phyloP scores from a whole-genome alignment of 2,113 vertebrate species.

The Cichladusa arquata region DNA sequence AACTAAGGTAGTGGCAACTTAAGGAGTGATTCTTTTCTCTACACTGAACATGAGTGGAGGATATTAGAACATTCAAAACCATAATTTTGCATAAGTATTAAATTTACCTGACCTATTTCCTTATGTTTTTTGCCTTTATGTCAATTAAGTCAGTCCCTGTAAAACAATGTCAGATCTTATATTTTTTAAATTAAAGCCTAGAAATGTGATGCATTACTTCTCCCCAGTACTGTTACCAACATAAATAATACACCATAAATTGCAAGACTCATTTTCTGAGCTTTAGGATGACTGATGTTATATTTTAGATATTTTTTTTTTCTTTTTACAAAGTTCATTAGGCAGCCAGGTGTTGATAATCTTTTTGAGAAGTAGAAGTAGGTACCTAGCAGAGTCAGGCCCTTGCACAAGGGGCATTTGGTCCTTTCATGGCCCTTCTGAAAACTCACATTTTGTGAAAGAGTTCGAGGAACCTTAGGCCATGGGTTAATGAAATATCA shows the following conservation, averaged over 20 bases:
- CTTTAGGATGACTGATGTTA: background rate
- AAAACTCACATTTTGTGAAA: background rate
- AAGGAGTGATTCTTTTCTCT: background rate
- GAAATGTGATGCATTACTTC: background rate
- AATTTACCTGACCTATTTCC: background rate
- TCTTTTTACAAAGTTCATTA: background rate
- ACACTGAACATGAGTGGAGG: background rate
- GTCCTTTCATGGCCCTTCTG: background rate
- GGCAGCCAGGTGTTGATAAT: background rate
- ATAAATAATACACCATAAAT: background rate
- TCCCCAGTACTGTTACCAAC: background rate
- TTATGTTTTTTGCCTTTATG: background rate
- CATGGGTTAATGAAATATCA: background rate
- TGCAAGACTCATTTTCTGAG: background rate
- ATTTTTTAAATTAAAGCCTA: background rate
- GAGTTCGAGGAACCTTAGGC: background rate
- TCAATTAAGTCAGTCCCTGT: background rate
- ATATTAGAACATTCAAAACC: background rate
- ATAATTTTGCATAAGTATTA: background rate
- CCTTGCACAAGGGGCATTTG: fast-evolving
- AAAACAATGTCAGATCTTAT: background rate
- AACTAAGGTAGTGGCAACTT: background rate
- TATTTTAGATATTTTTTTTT: background rate
- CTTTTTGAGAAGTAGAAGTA: background rate
- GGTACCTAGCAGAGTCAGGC: background rate